Evolutionary conservation across 2,113 vertebrate species (phyloP), one percentile per base, ranked within the genome.

Genomic region (Cricetomys ansorgei): DNA sequence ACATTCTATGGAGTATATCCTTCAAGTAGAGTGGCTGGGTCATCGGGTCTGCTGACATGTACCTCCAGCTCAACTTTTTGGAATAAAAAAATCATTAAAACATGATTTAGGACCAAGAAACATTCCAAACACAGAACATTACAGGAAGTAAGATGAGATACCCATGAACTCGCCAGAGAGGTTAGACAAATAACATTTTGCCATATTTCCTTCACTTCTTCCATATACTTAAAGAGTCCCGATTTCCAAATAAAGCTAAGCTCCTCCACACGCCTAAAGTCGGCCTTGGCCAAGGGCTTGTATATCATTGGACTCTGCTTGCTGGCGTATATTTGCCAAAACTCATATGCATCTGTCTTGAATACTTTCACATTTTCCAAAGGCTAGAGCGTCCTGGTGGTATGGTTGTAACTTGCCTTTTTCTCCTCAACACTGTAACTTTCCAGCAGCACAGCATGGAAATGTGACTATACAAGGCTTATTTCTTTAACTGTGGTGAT

Each of bases 1-100:
- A 40, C 15, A 23, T 50, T 59, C 43, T 31, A 2, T 3, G 77
- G 80, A 88, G 57, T 85, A 11, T 57, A 37, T 43, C 34, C 55
- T 84, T 88, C 62, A n/a, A n/a, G 29, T 48, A 64, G 64, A 92
- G 62, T 45, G 57, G 57, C 50, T 34, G 17, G 80, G n/a, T 88
- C 40, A 48, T 29, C 64, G 79, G 6, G 62, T 43, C 34, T 80
- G 80, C 43, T 73, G 76, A 75, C 57, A 53, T n/a, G 88, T 37
- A 88, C 23, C 92, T 86, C 92, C 43, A 80, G 64, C 27, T 80
- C 89, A 94, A 89, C 31, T 89, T 95, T 93, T 73, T 59, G n/a
- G 31, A 40, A 85, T 93, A 96, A 73, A 81, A 75, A 76, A 79
- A 59, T 77, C 55, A 91, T 77, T 90, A 67, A 88, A 57, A 79